Evolutionary conservation across 2,888 invertebrate genomes (phyloP), one percentile per base, ranked within the genome.

Genomic region (Agriopis marginaria): DNA sequence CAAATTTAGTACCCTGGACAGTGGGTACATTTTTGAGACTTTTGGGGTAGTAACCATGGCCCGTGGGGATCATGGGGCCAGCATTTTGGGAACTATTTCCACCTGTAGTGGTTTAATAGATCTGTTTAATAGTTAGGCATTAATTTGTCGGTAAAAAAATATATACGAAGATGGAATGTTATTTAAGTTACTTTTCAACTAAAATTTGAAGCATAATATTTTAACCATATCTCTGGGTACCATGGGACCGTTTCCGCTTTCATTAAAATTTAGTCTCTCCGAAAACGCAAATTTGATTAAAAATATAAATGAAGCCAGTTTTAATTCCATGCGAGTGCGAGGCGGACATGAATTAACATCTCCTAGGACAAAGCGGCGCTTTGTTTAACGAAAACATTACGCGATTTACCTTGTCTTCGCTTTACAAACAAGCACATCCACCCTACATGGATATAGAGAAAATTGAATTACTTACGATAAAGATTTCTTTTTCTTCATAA

Each of bases 351-450:
- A 86, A 86, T 87, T 84, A 87, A 79, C 82, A 80, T 68, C 60
- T 23, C 17, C 73, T 77, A 81, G 79, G 82, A 79, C 80, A 74
- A 80, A 80, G 78, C 76, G 74, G 70, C 77, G 83, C 81, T 84
- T 85, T 85, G 84, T 87, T 86, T 83, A 82, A 79, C 82, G 78
- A 82, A 83, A 78, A 82, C 77, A 82, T 86, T 82, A 85, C 81
- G 79, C 75, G 81, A 81, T 80, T 82, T 79, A 83, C 60, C 60
- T 64, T 39, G 81, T 77, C 78, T 83, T 75, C 74, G 53, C 42
- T 68, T 54, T 78, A 81, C 74, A 77, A 77, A 78, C 75, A 70
- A 58, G 49, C 49, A 53, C 42, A 51, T 51, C 39, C 12, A 40
- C 11, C 32, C 45, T 53, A 77, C 75, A 65, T 23, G 3, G 49